These are phyloP conservation scores for Eumacrocentrus americanus DNA, from an alignment of 2,888 invertebrate species.

Conservation along the genomic window DNA sequence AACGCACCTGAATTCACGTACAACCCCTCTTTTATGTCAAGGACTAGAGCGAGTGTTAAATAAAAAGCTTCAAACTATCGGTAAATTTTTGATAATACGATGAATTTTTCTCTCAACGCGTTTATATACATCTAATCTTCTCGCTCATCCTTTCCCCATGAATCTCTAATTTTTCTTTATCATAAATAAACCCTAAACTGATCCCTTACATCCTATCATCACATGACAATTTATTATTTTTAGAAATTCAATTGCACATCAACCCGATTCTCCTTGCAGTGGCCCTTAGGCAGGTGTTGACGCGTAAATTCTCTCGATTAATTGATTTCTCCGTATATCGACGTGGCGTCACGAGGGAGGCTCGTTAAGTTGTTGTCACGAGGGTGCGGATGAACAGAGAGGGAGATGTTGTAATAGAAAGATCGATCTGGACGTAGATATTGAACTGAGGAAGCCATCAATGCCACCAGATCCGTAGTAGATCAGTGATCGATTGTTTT, in stretches of 20 bases:
- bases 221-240: not conserved
- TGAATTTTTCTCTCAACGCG: not conserved
- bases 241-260: not conserved
- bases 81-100: not conserved
- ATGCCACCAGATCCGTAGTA: constrained; percentile 8
- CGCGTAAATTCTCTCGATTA: constrained; percentile 39
- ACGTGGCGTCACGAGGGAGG: not conserved
- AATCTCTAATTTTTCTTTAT: not conserved
- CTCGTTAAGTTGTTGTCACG: not conserved
- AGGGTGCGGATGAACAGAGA: constrained; percentile 11
- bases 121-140: not conserved
- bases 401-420: constrained; percentile 15
- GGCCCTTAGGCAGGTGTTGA: constrained; percentile 28
- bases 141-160: not conserved
- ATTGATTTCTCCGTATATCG: constrained; percentile 26
- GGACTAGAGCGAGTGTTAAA: constrained; percentile 3
- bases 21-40: not conserved
- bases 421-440: constrained; percentile 30
- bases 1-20: constrained; percentile 16
- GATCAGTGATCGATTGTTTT: constrained; percentile 57
- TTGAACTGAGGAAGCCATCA: constrained; percentile 27
- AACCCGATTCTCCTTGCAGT: not conserved
- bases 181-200: not conserved
- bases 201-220: not conserved
- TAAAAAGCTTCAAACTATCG: not conserved